These are phyloP conservation scores for Melanerpes aurifrons DNA, from an alignment of 2,113 vertebrate genomes.

Conservation along the genomic window DNA sequence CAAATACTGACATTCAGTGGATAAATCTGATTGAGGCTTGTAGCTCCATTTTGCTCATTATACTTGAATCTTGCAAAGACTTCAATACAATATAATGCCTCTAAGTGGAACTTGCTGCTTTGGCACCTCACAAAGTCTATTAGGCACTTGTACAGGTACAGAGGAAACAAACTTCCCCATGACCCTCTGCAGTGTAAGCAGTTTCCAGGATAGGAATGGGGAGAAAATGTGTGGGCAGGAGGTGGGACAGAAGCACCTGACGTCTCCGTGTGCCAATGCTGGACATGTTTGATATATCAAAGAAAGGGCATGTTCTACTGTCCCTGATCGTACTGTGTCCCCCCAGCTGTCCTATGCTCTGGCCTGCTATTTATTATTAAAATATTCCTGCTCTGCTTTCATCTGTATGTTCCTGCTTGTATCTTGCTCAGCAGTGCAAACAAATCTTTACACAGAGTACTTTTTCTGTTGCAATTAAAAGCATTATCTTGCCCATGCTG, in stretches of 20 bases:
- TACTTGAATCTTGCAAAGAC: not conserved
- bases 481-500: conserved; percentile 7
- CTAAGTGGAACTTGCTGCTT: not conserved
- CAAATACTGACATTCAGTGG: not conserved
- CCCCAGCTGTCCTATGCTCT: not conserved
- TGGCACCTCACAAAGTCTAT: not conserved
- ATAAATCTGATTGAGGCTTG: not conserved
- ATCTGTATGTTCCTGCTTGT: not conserved
- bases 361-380: not conserved
- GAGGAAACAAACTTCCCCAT: not conserved
- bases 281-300: not conserved
- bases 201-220: not conserved
- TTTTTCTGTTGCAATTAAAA: conserved; percentile 1
- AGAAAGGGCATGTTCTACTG: not conserved
- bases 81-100: not conserved
- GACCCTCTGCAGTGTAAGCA: not conserved
- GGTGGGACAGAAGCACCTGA: not conserved
- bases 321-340: not conserved
- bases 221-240: not conserved
- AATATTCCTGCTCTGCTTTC: not conserved
- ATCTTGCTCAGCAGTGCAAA: not conserved
- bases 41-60: not conserved
- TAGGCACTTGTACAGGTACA: not conserved
- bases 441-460: not conserved
- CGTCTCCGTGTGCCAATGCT: not conserved